phyloP scores from a whole-genome alignment of 2,888 invertebrate genomes.

The Galeopsomyia nigrocyanea region DNA sequence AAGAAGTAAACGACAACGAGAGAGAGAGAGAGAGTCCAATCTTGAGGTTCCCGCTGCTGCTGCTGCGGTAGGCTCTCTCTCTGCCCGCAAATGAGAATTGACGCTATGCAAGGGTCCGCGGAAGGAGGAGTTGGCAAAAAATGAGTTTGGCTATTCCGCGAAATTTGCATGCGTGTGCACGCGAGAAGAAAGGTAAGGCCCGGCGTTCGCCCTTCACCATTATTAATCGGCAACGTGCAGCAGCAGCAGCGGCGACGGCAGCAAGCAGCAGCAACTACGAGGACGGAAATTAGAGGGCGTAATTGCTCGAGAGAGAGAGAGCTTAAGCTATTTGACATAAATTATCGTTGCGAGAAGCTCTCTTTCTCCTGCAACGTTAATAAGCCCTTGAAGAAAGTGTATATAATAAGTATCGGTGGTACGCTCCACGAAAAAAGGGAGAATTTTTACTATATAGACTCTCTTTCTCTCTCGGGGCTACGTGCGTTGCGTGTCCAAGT shows the following conservation, averaged over 20 bases:
- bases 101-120: slow-evolving; percentile 3
- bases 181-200: not conserved
- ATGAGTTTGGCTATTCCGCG: not conserved
- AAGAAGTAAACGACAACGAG: not conserved
- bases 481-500: slow-evolving; percentile 1
- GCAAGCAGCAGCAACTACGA: not conserved
- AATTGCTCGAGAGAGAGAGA: slow-evolving; percentile 7
- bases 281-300: too few species aligned
- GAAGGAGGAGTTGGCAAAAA: not conserved
- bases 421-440: not conserved
- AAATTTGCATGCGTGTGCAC: not conserved
- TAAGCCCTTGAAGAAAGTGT: slow-evolving; percentile 28
- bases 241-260: slow-evolving; percentile 10
- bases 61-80: slow-evolving; percentile 26
- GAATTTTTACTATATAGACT: not conserved
- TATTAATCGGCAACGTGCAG: slow-evolving; percentile 30
- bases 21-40: slow-evolving; percentile 21
- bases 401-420: slow-evolving; percentile 13
- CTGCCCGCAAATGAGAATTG: slow-evolving; percentile 38
- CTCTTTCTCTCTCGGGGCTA: not conserved
- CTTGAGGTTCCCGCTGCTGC: not conserved
- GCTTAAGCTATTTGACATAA: slow-evolving; percentile 48
- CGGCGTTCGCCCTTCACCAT: not conserved
- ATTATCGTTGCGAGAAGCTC: slow-evolving; percentile 37
- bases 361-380: slow-evolving; percentile 7